Percentiles rank a stretch among this genome's conserved stretches.
These are phyloP conservation scores for Lineus longissimus DNA, from an alignment of 1,140 invertebrate genomes.

Conservation along the genomic window DNA sequence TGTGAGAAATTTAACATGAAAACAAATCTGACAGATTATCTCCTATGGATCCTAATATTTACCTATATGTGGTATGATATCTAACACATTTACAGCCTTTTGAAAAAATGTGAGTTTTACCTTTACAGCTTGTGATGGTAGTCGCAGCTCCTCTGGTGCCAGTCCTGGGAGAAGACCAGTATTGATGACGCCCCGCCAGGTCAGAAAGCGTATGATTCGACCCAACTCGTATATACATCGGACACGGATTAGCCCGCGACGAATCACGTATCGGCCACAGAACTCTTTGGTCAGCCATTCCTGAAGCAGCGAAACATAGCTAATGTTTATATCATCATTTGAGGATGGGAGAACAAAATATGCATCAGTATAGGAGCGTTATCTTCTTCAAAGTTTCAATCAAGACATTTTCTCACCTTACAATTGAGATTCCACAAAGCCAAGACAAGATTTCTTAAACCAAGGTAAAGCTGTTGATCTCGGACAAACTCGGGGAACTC, in stretches of 20 bases:
- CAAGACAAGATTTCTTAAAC: slow-evolving; percentile 54
- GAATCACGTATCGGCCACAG: slow-evolving; percentile 48
- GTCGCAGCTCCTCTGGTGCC: background rate
- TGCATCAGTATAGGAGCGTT: too few relatives aligned
- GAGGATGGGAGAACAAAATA: too few relatives aligned
- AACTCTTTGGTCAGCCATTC: slow-evolving; percentile 52
- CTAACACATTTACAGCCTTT: too few relatives aligned
- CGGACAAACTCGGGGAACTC: slow-evolving; percentile 47
- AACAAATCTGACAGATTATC: too few relatives aligned
- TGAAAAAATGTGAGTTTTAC: background rate
- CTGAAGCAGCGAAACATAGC: slow-evolving; percentile 37
- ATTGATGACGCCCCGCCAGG: slow-evolving; percentile 52
- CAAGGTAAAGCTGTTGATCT: slow-evolving; percentile 53
- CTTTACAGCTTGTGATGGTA: slow-evolving; percentile 3
- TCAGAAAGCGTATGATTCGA: slow-evolving; percentile 50
- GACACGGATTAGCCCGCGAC: slow-evolving; percentile 53
- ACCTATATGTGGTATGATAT: too few relatives aligned
- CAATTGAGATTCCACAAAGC: slow-evolving; percentile 54
- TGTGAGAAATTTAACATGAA: too few relatives aligned
- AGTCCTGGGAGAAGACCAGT: slow-evolving; percentile 49
- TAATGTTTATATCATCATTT: too few relatives aligned
- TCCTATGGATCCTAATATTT: too few relatives aligned
- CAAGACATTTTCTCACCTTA: slow-evolving; percentile 46
- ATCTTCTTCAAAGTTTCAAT: too few relatives aligned
- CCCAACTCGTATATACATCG: slow-evolving; percentile 43